Base-by-base conservation (phyloP, 2,113 vertebrate species). In the Tachysurus fulvidraco region DNA sequence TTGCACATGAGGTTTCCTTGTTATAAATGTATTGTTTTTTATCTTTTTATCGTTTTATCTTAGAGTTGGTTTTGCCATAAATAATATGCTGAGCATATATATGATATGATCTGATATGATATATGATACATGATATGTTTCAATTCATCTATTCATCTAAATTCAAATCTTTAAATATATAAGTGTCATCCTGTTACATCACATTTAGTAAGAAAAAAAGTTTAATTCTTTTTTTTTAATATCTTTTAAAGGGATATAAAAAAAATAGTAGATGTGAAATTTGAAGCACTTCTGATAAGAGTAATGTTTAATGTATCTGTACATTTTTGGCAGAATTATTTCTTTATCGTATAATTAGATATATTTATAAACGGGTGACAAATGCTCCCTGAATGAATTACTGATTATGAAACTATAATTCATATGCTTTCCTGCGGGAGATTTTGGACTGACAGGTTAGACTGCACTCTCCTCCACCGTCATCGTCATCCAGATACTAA, bases 271-370 rank as follows among this genome's bases (percentile, higher is more conserved):
- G 46, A 54, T 77, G 46, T 77, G 25, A 77, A 77, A 64, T 80
- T 74, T 5, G 6, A 69, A 25, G 9, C 65, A 28, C 3, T n/a
- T 65, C 16, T n/a, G 50, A n/a, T 6, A 44, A 76, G 19, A 62
- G 59, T 65, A 65, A 65, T 64, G 23, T 76, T 82, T 46, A 28
- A 10, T 76, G 62, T 50, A 44, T 57, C 21, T 44, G 50, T 57
- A 44, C 55, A 41, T 91, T 91, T 91, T 69, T 60, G 52, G 14
- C 25, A 41, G 25, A 73, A 79, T 74, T 16, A 64, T 78, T 77
- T 77, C 7, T 77, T 81, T 57, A 57, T 41, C 44, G 28, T 79
- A 30, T 2, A 79, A 79, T 57, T 79, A 36, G 36, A 2, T 36
- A 30, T 36, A 59, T 50, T 25, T 74, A 50, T 50, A 78, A 50